Conservation (phyloP, 2,888 invertebrate species). For the Oxyscelio sp. region DNA sequence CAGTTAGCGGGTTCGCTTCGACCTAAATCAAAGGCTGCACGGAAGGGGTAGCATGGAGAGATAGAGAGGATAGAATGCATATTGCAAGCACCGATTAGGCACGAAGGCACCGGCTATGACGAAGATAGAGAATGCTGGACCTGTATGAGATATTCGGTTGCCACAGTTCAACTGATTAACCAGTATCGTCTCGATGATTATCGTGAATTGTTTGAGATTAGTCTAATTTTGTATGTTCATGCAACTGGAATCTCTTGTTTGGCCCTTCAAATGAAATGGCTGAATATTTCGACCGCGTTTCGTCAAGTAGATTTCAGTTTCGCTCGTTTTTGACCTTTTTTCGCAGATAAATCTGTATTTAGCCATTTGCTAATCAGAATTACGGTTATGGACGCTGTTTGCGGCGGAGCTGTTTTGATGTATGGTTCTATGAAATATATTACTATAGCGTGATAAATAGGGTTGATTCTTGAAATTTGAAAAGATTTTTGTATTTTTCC, state of each 20-base stretch:
- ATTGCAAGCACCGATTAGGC: constrained; percentile 61
- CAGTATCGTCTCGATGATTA: constrained; percentile 31
- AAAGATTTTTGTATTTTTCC: too few species aligned
- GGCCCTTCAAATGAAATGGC: constrained; percentile 16
- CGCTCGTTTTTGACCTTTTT: too few species aligned
- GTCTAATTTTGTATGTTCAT: constrained; percentile 32
- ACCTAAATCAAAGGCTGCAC: constrained; percentile 84
- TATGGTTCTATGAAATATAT: too few species aligned
- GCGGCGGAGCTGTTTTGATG: too few species aligned
- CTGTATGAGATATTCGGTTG: constrained; percentile 69
- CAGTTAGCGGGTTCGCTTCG: constrained; percentile 84
- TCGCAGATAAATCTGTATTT: too few species aligned
- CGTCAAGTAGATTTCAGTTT: background rate
- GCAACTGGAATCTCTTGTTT: constrained; percentile 25
- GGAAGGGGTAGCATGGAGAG: constrained; percentile 67
- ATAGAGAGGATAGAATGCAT: constrained; percentile 71
- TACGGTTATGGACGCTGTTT: too few species aligned
- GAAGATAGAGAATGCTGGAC: constrained; percentile 57
- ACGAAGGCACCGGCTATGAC: constrained; percentile 41
- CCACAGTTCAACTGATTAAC: constrained; percentile 61
- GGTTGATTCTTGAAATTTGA: too few species aligned
- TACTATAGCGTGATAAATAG: too few species aligned
- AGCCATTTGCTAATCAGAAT: too few species aligned
- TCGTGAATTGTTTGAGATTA: constrained; percentile 49
- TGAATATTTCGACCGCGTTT: background rate